Conservation (phyloP, 2,797 vertebrate species). For the Macropus fuliginosus region DNA sequence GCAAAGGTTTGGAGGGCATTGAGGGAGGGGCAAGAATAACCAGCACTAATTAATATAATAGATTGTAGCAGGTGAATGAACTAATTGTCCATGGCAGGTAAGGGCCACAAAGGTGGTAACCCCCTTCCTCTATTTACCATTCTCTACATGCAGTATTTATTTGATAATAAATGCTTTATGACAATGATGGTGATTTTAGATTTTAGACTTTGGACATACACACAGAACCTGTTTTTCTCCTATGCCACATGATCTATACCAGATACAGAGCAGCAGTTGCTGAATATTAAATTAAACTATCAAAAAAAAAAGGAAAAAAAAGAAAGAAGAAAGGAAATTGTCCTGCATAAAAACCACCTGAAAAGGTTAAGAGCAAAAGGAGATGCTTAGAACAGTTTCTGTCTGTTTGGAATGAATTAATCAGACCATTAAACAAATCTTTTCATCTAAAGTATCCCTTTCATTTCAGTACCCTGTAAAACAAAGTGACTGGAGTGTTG, state of each 20-base stretch:
- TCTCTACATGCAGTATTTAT: slow-evolving; percentile 14
- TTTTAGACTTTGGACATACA: slow-evolving; percentile 75
- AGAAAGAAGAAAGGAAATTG: slow-evolving; percentile 46
- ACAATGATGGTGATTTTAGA: slow-evolving; percentile 51
- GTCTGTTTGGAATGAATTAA: slow-evolving; percentile 87
- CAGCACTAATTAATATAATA: slow-evolving; percentile 82
- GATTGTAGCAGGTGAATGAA: slow-evolving; percentile 75
- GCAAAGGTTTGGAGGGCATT: slow-evolving; percentile 62
- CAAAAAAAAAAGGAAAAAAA: slow-evolving; percentile 1
- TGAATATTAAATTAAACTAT: slow-evolving; percentile 83
- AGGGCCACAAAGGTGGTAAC: slow-evolving; percentile 63
- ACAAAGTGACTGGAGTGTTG: slow-evolving; percentile 80
- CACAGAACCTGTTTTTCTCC: slow-evolving; percentile 31
- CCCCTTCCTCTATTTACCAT: slow-evolving; percentile 13
- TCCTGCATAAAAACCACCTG: slow-evolving; percentile 66
- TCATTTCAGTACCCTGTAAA: slow-evolving; percentile 83
- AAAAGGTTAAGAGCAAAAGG: slow-evolving; percentile 84
- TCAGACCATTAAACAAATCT: slow-evolving; percentile 86
- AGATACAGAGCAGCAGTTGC: slow-evolving; percentile 72
- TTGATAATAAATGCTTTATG: slow-evolving; percentile 15
- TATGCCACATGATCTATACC: slow-evolving; percentile 57
- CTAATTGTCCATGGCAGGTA: slow-evolving; percentile 62
- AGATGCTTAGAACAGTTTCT: slow-evolving; percentile 79
- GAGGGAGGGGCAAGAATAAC: slow-evolving; percentile 61
- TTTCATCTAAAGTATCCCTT: slow-evolving; percentile 86